Percentiles rank a stretch among this genome's conserved stretches.
Conservation (phyloP, 2,888 invertebrate species). For the Chrysopilus asiliformis region DNA sequence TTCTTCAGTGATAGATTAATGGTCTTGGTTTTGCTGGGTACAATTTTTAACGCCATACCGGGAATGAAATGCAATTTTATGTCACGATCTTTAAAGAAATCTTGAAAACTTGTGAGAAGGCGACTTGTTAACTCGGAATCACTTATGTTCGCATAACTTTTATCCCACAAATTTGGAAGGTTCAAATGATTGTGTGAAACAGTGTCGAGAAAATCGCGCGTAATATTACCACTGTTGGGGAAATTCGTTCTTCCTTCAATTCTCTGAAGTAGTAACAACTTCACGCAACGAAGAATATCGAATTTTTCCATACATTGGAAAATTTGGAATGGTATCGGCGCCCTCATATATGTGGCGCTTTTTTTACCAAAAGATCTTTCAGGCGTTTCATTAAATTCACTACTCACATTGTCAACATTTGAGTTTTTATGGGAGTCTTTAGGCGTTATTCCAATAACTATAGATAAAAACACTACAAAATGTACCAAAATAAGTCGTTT, state of each 20-base stretch:
- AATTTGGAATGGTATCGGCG: conserved; percentile 31
- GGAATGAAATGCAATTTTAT: conserved; percentile 40
- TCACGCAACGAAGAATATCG: conserved; percentile 41
- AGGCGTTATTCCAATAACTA: too few species aligned
- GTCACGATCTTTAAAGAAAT: conserved; percentile 39
- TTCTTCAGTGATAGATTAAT: conserved; percentile 38
- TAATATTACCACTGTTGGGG: conserved; percentile 13
- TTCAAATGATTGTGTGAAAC: conserved; percentile 24
- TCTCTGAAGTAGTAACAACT: conserved; percentile 42
- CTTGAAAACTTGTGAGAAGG: conserved; percentile 39
- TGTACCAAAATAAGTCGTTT: too few species aligned
- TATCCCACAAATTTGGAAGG: conserved; percentile 24
- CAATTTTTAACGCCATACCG: conserved; percentile 39
- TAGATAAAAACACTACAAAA: too few species aligned
- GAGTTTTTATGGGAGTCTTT: too few species aligned
- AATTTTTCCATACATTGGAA: conserved; percentile 30
- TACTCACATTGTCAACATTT: too few species aligned
- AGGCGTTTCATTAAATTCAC: too few species aligned
- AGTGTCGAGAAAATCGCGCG: conserved; percentile 30
- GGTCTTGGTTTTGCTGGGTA: conserved; percentile 41
- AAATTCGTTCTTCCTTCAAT: conserved; percentile 29
- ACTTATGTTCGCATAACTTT: conserved; percentile 38
- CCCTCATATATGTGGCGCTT: conserved; percentile 27
- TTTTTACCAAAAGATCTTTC: too few species aligned
- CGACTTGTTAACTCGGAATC: conserved; percentile 40